phyloP scores from a whole-genome alignment of 2,113 vertebrate genomes.

The Dolichotis patagonum region DNA sequence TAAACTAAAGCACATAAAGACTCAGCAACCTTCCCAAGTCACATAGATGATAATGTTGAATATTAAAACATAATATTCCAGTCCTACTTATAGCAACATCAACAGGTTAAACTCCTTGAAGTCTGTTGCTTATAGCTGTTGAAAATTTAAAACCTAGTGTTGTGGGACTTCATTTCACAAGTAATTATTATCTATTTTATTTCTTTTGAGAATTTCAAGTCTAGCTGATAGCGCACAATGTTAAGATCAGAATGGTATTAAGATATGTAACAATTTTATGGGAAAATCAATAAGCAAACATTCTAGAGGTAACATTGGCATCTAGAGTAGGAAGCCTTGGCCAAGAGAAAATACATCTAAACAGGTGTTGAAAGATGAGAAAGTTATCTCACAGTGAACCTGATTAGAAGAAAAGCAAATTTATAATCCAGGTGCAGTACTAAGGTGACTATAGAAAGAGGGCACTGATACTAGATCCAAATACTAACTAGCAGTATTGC shows the following conservation, averaged over 20 bases:
- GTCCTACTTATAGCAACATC: not conserved
- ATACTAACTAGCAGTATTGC: not conserved
- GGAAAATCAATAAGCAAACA: not conserved
- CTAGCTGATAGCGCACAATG: not conserved
- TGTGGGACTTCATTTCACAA: not conserved
- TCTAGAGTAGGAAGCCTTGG: not conserved
- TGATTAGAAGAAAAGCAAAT: not conserved
- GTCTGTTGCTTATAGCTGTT: not conserved
- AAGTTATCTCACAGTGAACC: not conserved
- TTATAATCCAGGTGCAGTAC: not conserved
- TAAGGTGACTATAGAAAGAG: not conserved
- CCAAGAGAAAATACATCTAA: not conserved
- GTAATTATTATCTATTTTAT: not conserved
- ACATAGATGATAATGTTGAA: not conserved
- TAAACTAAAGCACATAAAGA: not conserved
- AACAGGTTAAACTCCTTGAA: not conserved
- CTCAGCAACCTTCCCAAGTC: not conserved
- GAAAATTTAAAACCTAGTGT: not conserved
- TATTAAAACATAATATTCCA: not conserved
- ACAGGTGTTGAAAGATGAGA: not conserved
- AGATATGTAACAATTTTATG: not conserved
- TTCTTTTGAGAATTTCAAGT: not conserved
- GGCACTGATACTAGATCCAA: not conserved
- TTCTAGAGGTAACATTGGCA: not conserved
- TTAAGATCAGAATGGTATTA: not conserved